Base-by-base conservation (phyloP, 2,888 invertebrate genomes). In the Parnassius glacialis region DNA sequence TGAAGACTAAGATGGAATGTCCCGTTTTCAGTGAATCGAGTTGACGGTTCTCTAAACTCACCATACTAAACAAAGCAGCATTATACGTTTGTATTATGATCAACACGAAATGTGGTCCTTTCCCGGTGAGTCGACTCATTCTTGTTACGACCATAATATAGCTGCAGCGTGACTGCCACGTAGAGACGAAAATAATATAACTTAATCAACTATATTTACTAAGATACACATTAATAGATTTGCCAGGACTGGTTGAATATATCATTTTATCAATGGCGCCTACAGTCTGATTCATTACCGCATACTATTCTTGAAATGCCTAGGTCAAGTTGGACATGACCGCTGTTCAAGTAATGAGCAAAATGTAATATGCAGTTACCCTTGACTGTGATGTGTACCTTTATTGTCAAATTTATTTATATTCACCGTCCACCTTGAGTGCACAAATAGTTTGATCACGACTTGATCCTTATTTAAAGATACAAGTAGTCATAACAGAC, bases 381-480 rank as follows among this genome's bases (percentile, higher is more conserved):
- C 85, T 87, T 85, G 85, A 74, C 63, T 74, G 71, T 77, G 76
- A 70, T 60, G 65, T 61, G 65, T 65, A 81, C 66, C 65, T 70
- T 68, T 81, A 74, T 80, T 83, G 84, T 85, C 82, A 82, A 84
- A 83, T 67, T 68, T 66, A 62, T 69, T 62, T 61, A 62, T 64
- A 81, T 74, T 71, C 78, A 76, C 70, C 67, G 77, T 74, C 79
- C 79, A 80, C 84, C 84, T 84, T 83, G 83, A 79, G 70, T 64
- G 54, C 69, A 70, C 71, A 80, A 84, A 86, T 81, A 75, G 79
- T 68, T 73, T 67, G 75, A 84, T 88, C 88, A 89, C 89, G 88
- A 87, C 70, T 73, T 68, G 67, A 69, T 68, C 73, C 78, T 78
- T 56, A 57, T 65, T 53, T 9, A 58, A 54, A 53, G 58, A 58